Evolutionary conservation across 2,797 vertebrate species (phyloP).

Genomic region (Falco cherrug): DNA sequence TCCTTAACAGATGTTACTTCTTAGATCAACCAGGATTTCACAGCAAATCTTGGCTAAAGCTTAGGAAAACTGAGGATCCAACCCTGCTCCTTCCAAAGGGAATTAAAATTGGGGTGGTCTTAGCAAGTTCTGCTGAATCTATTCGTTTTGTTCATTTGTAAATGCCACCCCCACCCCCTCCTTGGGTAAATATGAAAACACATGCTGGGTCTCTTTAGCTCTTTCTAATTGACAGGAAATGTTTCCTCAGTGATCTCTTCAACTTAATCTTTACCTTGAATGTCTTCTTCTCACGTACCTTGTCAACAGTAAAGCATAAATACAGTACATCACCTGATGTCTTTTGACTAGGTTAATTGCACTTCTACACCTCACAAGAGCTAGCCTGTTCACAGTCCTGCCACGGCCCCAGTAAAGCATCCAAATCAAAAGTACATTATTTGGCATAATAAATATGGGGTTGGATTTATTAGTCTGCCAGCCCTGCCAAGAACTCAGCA

Average conservation of each 20-base stretch:
- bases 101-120: background rate
- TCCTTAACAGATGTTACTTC: constrained; percentile 26
- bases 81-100: background rate
- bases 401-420: background rate
- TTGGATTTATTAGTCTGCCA: background rate
- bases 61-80: background rate
- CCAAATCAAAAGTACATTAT: background rate
- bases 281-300: background rate
- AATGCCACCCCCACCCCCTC: fast-evolving
- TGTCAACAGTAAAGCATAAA: background rate
- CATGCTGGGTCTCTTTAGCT: background rate
- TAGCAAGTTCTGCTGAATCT: background rate
- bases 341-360: background rate
- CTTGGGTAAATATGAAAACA: background rate
- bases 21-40: background rate
- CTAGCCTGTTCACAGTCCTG: background rate
- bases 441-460: background rate
- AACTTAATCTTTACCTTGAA: background rate
- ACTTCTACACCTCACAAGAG: background rate
- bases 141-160: background rate
- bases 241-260: background rate
- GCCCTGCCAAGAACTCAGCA: background rate
- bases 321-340: background rate
- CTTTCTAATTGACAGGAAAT: background rate
- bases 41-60: background rate